Conservation (phyloP, 2,888 invertebrate species). For the Glaucopsyche alexis region DNA sequence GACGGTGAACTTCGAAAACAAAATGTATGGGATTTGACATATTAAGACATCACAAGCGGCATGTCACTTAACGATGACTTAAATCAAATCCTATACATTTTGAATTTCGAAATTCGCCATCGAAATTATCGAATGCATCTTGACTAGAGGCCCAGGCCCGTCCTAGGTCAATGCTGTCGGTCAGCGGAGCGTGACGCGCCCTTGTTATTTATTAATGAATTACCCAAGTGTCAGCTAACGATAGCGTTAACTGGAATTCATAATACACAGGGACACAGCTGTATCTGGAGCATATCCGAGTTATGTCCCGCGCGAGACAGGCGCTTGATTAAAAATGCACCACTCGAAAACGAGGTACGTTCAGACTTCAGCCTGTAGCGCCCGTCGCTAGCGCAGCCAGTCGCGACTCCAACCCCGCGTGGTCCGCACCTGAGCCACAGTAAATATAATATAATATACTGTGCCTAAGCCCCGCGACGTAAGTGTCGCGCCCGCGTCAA, state of each 20-base stretch:
- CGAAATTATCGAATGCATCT: too few species aligned
- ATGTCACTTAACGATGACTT: too few species aligned
- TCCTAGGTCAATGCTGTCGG: constrained; percentile 30
- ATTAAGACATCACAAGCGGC: too few species aligned
- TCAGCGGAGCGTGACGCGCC: constrained; percentile 48
- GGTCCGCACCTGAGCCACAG: constrained; percentile 55
- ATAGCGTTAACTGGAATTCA: constrained; percentile 77
- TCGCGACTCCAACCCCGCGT: constrained; percentile 37
- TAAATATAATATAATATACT: too few species aligned
- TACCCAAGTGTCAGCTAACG: constrained; percentile 75
- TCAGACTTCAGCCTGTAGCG: constrained; percentile 45
- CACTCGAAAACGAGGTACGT: constrained; percentile 72
- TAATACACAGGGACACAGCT: constrained; percentile 74
- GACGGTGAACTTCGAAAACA: too few species aligned
- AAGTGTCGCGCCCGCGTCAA: background rate
- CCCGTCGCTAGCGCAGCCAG: constrained; percentile 70
- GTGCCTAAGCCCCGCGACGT: constrained; percentile 45
- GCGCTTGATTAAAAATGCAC: constrained; percentile 76
- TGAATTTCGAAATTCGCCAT: too few species aligned
- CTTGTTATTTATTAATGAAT: constrained; percentile 68
- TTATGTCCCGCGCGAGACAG: constrained; percentile 78
- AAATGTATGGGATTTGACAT: too few species aligned
- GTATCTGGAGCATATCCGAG: constrained; percentile 70
- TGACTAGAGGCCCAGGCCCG: too few species aligned
- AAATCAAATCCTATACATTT: too few species aligned